Evolutionary conservation across 2,113 vertebrate species (phyloP).

Genomic region (Indicator maculatus): DNA sequence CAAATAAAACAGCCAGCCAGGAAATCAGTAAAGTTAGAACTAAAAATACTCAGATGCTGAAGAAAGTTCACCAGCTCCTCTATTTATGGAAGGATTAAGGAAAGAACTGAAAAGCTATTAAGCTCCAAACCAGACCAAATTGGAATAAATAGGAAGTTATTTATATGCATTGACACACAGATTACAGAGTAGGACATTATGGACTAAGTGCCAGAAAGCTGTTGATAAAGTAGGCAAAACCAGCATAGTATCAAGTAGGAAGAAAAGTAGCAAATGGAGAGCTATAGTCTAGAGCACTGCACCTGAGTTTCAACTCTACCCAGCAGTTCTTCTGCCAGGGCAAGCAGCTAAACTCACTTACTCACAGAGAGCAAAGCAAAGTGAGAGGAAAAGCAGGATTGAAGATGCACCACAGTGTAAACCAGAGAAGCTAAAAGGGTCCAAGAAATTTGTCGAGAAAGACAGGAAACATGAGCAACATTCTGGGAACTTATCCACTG

Average conservation of each 20-base stretch:
- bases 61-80: constrained; percentile 12
- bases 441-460: not conserved
- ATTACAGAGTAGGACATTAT: not conserved
- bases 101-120: constrained; percentile 12
- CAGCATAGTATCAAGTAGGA: not conserved
- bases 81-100: not conserved
- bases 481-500: not conserved
- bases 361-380: not conserved
- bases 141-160: constrained; percentile 18
- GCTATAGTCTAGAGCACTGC: not conserved
- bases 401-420: not conserved
- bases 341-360: not conserved
- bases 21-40: constrained; percentile 28
- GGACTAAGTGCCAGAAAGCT: constrained; percentile 11
- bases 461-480: not conserved
- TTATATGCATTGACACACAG: constrained; percentile 26
- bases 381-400: not conserved
- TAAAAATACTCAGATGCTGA: constrained; percentile 10
- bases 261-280: not conserved
- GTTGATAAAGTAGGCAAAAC: constrained; percentile 24
- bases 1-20: constrained; percentile 35
- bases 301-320: not conserved
- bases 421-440: not conserved
- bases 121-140: constrained; percentile 26
- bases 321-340: not conserved